Evolutionary conservation across 2,797 vertebrate species (phyloP).

Genomic region (Darevskia nairensis): DNA sequence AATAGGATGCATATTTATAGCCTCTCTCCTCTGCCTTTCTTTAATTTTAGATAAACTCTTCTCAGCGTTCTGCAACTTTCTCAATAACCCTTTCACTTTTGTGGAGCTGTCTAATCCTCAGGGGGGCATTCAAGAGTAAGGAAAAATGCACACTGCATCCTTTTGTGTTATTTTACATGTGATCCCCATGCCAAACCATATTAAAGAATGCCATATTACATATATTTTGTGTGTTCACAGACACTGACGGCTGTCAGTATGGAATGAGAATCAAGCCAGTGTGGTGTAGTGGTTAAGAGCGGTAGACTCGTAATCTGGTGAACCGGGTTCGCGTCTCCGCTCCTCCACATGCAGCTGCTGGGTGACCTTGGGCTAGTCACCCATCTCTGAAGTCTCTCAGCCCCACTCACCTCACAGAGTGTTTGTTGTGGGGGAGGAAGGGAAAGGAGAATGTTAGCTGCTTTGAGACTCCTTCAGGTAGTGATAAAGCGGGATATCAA

Average conservation of each 20-base stretch:
- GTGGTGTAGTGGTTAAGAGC: no score
- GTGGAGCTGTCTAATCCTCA: not conserved
- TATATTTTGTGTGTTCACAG: not conserved
- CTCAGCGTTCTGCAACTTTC: not conserved
- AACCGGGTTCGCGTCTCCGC: no score
- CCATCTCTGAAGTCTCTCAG: no score
- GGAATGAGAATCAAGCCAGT: not conserved
- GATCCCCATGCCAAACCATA: not conserved
- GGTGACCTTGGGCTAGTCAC: no score
- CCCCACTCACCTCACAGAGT: no score
- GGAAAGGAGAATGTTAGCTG: no score
- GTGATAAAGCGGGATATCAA: no score
- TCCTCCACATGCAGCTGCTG: no score
- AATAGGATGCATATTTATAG: not conserved
- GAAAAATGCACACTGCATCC: not conserved
- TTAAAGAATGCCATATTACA: not conserved
- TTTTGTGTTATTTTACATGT: not conserved
- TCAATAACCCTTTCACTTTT: conserved; percentile 7
- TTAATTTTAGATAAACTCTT: conserved; percentile 4
- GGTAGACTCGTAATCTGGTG: no score
- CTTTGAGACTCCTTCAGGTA: no score
- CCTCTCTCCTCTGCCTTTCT: not conserved
- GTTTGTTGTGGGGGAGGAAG: no score
- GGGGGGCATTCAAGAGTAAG: not conserved
- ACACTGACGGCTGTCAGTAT: not conserved